Evolutionary conservation across 1,140 invertebrate genomes (phyloP), one percentile per base, ranked within the genome.

Genomic region (Ostrea denselamellosa): DNA sequence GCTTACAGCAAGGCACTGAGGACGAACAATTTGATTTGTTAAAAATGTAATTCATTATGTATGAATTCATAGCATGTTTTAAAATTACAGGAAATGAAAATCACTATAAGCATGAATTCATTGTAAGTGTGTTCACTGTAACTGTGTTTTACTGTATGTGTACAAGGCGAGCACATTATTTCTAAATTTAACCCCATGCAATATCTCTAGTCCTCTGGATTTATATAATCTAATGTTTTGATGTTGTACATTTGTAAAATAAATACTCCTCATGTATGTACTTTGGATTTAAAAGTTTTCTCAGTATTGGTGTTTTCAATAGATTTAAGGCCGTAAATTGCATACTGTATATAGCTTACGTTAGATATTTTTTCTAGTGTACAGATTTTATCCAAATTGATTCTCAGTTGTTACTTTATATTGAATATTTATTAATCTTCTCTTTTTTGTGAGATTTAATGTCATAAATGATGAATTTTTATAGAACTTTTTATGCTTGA

Each of bases 301-400:
- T 34, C 14, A 14, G 68, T 28, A 44, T 44, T 44, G 34, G 34
- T 44, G n/a, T n/a, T n/a, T n/a, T n/a, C n/a, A n/a, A n/a, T n/a
- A n/a, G n/a, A n/a, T n/a, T 5, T 5, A 14, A 34, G 22, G 12
- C 25, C 25, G 4, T 77, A 14, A 10, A 10, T 25, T 12, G 68
- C 28, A 34, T 14, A 34, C 22, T 77, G 25, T 77, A 77, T 25
- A 77, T 77, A 77, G 56, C 68, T 17, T 62, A 28, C 14, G 58
- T 62, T 62, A 62, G n/a, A 22, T 71, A 28, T 14, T 77, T 77
- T 77, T 77, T 77, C 68, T 77, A 77, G 25, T 34, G 25, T 77
- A 77, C 68, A 77, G 25, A 77, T 77, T 77, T 77, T 77, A 77
- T 77, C 68, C 9, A 28, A 28, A 68, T 22, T 77, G 68, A 77